Evolutionary conservation across 2,888 invertebrate species (phyloP), one percentile per base, ranked within the genome.

Genomic region (Leucophenga maculata): DNA sequence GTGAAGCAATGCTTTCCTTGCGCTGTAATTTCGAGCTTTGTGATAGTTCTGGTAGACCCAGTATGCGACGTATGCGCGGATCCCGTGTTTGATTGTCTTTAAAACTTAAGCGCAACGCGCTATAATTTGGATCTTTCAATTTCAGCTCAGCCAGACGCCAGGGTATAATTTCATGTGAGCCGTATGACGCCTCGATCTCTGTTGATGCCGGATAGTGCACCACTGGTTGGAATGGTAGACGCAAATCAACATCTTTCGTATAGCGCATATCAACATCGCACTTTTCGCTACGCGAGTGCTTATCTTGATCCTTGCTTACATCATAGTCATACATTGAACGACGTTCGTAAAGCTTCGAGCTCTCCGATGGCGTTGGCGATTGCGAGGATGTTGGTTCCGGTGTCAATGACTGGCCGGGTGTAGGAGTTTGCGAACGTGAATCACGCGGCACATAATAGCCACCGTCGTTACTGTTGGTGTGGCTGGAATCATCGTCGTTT

Each of bases 181-280:
- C 92, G 57, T 94, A 91, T 48, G 94, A 94, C 9, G 94, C 96
- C 83, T 95, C 94, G 72, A 96, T 95, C 90, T 96, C 96, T 0
- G 93, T 94, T 31, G 95, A 95, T 0, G 96, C 95, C 14, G 93
- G 92, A 85, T 95, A 95, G 78, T 94, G 92, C n/a, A 94, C 89
- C 62, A 93, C 92, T 9, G 94, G 92, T 86, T 95, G 94, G 83
- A 95, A 95, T 0, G 95, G 94, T 77, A 94, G 88, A 26, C 95
- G 91, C 74, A 96, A 90, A 88, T 95, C 96, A 46, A 94, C 92
- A 82, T 96, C 95, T 69, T 55, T 6, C 59, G 26, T 57, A 52
- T 80, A 75, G 67, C 85, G 78, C 84, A 85, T 85, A 74, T 86
- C 86, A 68, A 83, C 82, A 70, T 86, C 87, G 67, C 76, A 68